Evolutionary conservation across 1,140 invertebrate genomes (phyloP), one percentile per base, ranked within the genome.

Genomic region (Agraylea sexmaculata): DNA sequence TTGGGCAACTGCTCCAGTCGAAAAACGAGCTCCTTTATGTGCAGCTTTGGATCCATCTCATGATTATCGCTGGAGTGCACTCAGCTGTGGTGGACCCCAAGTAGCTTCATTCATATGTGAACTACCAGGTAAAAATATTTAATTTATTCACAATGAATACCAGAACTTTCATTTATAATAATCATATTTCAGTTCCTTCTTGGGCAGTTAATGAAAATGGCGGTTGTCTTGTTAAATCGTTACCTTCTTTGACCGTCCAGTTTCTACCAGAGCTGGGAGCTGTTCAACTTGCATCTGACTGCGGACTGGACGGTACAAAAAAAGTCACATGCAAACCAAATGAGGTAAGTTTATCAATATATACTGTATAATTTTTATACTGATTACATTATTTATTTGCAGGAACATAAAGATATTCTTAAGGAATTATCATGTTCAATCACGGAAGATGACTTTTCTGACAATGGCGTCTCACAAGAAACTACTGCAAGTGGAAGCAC

Each of bases 251-350:
- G 34, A 81, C 77, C 8, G 71, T 78, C 29, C 64, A 78, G 22
- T 82, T 78, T 49, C 67, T 80, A 49, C 80, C 82, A 20, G 78
- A 81, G 45, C 78, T 83, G 53, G 72, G 87, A 16, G 74, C 87
- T 21, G 71, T 94, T 25, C 83, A 89, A 51, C 64, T 92, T 27
- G 86, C 87, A 17, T 83, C 85, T 25, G 90, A 93, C 60, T 81
- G 88, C 57, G 86, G 86, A 27, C 65, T 90, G 21, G 89, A 87
- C 60, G 89, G 88, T 25, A 83, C 83, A 19, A 68, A 77, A 51
- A 62, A 73, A 33, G 73, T 80, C 40, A 71, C 75, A 19, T 81
- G 78, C 56, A 76, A 75, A 50, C 75, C 77, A 51, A 75, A 78
- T 55, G 69, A 75, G 58, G 78, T 80, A 61, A 66, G 67, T 59